Evolutionary conservation across 1,140 invertebrate genomes (phyloP).

Genomic region (Aporrectodea caliginosa): DNA sequence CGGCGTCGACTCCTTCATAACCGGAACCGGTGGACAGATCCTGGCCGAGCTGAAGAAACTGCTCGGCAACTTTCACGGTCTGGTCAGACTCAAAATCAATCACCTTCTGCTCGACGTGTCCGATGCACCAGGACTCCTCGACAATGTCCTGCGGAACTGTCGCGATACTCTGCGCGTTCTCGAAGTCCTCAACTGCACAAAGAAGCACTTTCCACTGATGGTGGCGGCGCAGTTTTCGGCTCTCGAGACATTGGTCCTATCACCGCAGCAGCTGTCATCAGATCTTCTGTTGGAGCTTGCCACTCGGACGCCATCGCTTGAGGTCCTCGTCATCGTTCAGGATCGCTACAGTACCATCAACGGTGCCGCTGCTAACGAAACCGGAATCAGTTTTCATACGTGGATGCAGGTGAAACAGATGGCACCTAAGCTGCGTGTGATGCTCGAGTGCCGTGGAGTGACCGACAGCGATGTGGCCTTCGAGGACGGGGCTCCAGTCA

Average conservation of each 20-base stretch:
- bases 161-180: constrained; percentile 65
- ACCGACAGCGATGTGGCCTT: constrained; percentile 36
- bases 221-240: constrained; percentile 75
- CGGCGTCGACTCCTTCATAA: constrained; percentile 58
- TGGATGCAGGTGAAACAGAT: constrained; percentile 43
- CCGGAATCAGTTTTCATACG: constrained; percentile 36
- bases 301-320: constrained; percentile 57
- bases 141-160: constrained; percentile 64
- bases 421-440: constrained; percentile 41
- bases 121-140: constrained; percentile 61
- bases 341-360: constrained; percentile 62
- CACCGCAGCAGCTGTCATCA: constrained; percentile 76
- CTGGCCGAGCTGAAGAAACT: constrained; percentile 60
- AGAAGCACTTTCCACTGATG: constrained; percentile 67
- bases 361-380: constrained; percentile 22
- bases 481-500: constrained; percentile 47
- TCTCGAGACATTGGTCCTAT: constrained; percentile 63
- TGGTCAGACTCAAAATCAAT: constrained; percentile 68
- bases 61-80: constrained; percentile 65
- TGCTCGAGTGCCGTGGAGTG: constrained; percentile 38
- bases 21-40: constrained; percentile 68
- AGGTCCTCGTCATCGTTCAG: constrained; percentile 73
- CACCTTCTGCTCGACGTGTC: constrained; percentile 70
- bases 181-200: constrained; percentile 72
- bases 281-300: constrained; percentile 63